Conservation (phyloP, 2,797 vertebrate genomes). For the Tragopan temminckii region DNA sequence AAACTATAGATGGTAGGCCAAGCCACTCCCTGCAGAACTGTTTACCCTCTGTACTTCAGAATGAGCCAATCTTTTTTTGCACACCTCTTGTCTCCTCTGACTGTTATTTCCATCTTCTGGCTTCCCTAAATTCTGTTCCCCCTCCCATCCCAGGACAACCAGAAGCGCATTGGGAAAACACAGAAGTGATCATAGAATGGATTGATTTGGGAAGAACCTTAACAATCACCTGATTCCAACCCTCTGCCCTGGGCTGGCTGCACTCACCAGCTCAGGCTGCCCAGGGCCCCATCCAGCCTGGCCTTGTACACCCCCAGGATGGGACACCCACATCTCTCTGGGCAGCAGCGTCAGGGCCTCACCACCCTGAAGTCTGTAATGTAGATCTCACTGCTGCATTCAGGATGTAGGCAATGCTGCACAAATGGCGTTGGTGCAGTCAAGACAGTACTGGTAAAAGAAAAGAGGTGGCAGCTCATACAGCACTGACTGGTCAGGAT, state of each 20-base stretch:
- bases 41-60: neutral
- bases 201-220: too few species aligned
- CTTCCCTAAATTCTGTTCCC: neutral
- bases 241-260: too few species aligned
- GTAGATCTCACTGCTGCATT: neutral
- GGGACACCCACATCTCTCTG: too few species aligned
- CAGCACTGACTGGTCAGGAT: neutral
- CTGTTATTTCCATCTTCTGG: neutral
- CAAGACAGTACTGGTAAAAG: neutral
- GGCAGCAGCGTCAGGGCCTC: too few species aligned
- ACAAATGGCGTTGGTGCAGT: neutral
- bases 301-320: too few species aligned
- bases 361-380: rapidly evolving
- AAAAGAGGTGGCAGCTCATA: neutral
- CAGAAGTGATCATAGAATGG: too few species aligned
- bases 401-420: neutral
- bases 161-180: neutral
- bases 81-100: neutral
- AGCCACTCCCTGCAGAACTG: neutral
- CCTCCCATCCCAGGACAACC: neutral
- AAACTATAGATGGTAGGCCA: neutral
- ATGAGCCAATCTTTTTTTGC: neutral
- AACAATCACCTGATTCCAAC: too few species aligned
- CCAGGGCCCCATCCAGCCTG: too few species aligned
- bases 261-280: too few species aligned